Percentiles rank a stretch among this genome's conserved stretches.
These are phyloP conservation scores for Myzus persicae DNA, from an alignment of 1,140 invertebrate genomes.

Conservation along the genomic window DNA sequence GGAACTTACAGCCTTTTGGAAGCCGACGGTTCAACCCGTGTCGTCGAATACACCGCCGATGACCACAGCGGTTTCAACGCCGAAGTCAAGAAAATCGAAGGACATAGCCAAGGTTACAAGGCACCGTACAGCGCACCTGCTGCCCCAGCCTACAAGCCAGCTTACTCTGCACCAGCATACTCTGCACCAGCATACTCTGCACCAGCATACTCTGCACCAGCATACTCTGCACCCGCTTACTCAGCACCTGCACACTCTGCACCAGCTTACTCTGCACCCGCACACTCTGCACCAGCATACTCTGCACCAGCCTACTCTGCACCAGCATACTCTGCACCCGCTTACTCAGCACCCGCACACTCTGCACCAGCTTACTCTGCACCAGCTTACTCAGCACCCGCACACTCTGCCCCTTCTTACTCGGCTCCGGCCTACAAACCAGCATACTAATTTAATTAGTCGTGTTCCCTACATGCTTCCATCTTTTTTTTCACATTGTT, in stretches of 20 bases:
- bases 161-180: not conserved
- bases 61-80: conserved; percentile 63
- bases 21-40: not conserved
- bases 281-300: not conserved
- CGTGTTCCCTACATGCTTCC: not conserved
- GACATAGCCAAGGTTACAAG: not conserved
- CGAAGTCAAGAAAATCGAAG: conserved; percentile 60
- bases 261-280: not conserved
- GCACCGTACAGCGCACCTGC: not conserved
- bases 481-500: not conserved
- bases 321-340: not conserved
- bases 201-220: not conserved
- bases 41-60: not conserved
- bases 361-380: not conserved
- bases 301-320: too few relatives aligned
- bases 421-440: not conserved
- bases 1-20: conserved; percentile 5
- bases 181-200: too few relatives aligned
- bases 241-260: not conserved
- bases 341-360: too few relatives aligned
- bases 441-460: not conserved
- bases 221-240: too few relatives aligned
- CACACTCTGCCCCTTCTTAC: not conserved
- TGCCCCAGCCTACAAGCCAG: not conserved
- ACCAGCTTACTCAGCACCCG: conserved; percentile 29